These are phyloP conservation scores for Cryptoprocta ferox DNA, from an alignment of 2,797 vertebrate genomes.

Conservation along the genomic window DNA sequence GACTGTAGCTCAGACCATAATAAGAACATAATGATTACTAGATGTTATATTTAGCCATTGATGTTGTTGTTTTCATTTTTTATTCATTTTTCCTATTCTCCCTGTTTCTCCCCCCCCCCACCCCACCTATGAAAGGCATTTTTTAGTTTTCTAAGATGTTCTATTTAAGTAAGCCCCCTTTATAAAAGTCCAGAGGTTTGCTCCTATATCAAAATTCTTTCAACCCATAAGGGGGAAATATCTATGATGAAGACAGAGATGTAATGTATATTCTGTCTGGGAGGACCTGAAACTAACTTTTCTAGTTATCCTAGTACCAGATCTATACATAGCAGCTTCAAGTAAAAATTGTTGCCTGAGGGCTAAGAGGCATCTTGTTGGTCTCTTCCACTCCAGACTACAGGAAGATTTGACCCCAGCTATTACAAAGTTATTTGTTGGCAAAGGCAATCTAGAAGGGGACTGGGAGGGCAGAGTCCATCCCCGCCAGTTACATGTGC, in stretches of 20 bases:
- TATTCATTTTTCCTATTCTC: not conserved
- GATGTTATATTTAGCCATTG: not conserved
- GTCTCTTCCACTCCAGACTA: not conserved
- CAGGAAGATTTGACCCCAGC: not conserved
- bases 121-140: not conserved
- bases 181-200: not conserved
- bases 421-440: not conserved
- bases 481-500: not conserved
- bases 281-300: not conserved
- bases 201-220: not conserved
- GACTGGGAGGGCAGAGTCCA: not conserved
- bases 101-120: not conserved
- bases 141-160: not conserved
- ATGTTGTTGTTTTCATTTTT: not conserved
- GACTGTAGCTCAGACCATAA: not conserved
- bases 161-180: not conserved
- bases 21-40: not conserved
- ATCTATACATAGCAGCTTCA: not conserved
- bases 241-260: not conserved
- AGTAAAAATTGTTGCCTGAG: not conserved
- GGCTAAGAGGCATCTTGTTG: not conserved
- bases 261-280: not conserved
- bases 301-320: not conserved
- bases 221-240: not conserved
- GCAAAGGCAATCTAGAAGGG: not conserved